Conservation (phyloP, 2,888 invertebrate species). For the Caenorhabditis sp. region DNA sequence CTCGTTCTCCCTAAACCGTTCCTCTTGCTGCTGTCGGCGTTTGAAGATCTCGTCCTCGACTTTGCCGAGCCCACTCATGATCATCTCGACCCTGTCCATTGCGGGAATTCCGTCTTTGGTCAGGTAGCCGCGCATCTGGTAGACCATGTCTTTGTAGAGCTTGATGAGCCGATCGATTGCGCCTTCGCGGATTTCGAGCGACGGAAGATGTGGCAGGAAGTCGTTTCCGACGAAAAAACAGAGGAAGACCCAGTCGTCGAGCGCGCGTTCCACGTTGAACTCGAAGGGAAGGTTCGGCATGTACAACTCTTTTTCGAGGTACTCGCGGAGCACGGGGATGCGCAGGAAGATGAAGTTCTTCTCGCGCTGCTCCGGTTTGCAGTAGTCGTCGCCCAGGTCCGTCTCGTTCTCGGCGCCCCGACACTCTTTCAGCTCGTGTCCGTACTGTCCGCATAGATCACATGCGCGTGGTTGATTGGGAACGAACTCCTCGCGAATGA, state of each 20-base stretch:
- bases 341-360: slow-evolving; percentile 84
- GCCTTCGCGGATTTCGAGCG: slow-evolving; percentile 88
- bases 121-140: slow-evolving; percentile 83
- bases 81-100: slow-evolving; percentile 92
- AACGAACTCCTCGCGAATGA: slow-evolving; percentile 96
- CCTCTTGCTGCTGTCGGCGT: slow-evolving; percentile 83
- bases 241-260: slow-evolving; percentile 98
- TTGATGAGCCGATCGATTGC: slow-evolving; percentile 92
- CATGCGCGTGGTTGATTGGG: slow-evolving; percentile 96
- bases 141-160: slow-evolving; percentile 85
- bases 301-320: slow-evolving; percentile 89
- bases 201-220: slow-evolving; percentile 97
- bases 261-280: slow-evolving; percentile 93
- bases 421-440: slow-evolving; percentile 80
- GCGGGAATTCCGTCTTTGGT: slow-evolving; percentile 95
- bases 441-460: slow-evolving; percentile 89
- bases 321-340: slow-evolving; percentile 90
- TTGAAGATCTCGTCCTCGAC: slow-evolving; percentile 98
- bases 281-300: slow-evolving; percentile 94
- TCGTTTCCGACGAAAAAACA: slow-evolving; percentile 98
- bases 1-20: slow-evolving; percentile 81
- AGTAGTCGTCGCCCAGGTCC: slow-evolving; percentile 70
- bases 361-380: slow-evolving; percentile 72
- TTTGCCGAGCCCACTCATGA: slow-evolving; percentile 92
- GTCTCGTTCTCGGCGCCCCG: slow-evolving; percentile 68